Evolutionary conservation across 92 coral and sea anemone species (phyloP), one percentile per base, ranked within the genome.

Genomic region (Phenganax marumi): DNA sequence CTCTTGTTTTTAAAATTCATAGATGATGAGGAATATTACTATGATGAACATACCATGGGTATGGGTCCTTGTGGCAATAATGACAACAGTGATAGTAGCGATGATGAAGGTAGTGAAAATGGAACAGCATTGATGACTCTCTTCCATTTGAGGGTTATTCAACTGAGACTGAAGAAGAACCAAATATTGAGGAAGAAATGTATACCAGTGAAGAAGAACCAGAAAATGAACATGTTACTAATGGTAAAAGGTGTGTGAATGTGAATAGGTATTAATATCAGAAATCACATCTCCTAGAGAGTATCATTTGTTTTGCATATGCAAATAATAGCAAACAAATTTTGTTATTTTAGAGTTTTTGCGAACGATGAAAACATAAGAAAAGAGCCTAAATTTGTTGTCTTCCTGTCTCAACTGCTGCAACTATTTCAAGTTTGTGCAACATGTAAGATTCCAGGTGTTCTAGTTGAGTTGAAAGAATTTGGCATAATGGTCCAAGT

Each of bases 401-500:
- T 90, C 11, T 90, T 90, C 82, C 82, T 87, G 64, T 82, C 89
- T 0, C 93, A 90, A 52, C 88, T 85, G 19, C 70, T 90, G 49
- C 82, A 84, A 22, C 85, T 87, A 6, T 85, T 90, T 77, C 50
- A 82, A 19, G 86, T 90, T 64, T 90, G 92, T 50, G 83, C 68
- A 21, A 24, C 70, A 2, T 86, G 90, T 46, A 81, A 82, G 46
- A 19, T 56, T 6, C 86, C 86, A 3, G 79, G 79, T 52, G 83
- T 85, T 0, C 71, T 85, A 0, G 70, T 89, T 0, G 85, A 86
- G 17, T 33, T 81, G 12, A 77, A 50, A 7, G 72, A 72, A 75
- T 87, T 79, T 76, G 90, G 91, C 11, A 88, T 90, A 22, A 83
- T 85, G 91, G 91, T 85, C 17, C 89, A 76, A 52, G 80, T 90